These are phyloP conservation scores for Gari tellinella DNA, from an alignment of 2,888 invertebrate species.

Conservation along the genomic window DNA sequence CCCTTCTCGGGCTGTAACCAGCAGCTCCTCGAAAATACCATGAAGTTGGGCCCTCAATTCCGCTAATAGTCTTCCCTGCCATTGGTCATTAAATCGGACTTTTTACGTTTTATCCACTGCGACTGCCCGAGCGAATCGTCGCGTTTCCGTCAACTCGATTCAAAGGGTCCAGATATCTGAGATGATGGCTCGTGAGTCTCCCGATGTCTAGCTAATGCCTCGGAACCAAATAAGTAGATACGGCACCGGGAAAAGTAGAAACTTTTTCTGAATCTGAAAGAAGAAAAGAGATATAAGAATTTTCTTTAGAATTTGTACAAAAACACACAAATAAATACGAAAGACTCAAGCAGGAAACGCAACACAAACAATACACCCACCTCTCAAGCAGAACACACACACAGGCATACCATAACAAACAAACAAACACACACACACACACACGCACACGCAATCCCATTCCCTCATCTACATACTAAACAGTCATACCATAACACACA, in stretches of 20 bases:
- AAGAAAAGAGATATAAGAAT: no score
- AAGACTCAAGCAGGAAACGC: no score
- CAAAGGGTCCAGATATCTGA: no score
- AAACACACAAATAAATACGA: no score
- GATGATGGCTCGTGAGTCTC: neutral
- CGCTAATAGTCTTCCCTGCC: conserved; percentile 9
- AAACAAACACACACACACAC: no score
- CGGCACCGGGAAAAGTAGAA: neutral
- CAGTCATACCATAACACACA: no score
- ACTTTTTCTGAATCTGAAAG: neutral
- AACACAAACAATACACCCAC: no score
- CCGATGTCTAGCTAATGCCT: neutral
- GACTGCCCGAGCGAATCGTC: neutral
- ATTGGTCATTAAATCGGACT: conserved; percentile 11
- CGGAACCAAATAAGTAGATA: neutral
- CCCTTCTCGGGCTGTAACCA: neutral
- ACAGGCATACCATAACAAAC: no score
- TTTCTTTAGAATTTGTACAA: no score
- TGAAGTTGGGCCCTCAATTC: conserved; percentile 3
- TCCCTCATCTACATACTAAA: no score
- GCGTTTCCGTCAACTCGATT: conserved; percentile 2
- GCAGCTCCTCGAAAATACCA: conserved; percentile 5
- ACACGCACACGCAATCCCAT: no score
- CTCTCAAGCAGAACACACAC: no score
- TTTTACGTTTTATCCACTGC: conserved; percentile 12